A percentile compares a stretch with the other conserved stretches of the same genome.
Evolutionary conservation across 2,797 vertebrate genomes (phyloP).

Genomic region (Trachops cirrhosus): DNA sequence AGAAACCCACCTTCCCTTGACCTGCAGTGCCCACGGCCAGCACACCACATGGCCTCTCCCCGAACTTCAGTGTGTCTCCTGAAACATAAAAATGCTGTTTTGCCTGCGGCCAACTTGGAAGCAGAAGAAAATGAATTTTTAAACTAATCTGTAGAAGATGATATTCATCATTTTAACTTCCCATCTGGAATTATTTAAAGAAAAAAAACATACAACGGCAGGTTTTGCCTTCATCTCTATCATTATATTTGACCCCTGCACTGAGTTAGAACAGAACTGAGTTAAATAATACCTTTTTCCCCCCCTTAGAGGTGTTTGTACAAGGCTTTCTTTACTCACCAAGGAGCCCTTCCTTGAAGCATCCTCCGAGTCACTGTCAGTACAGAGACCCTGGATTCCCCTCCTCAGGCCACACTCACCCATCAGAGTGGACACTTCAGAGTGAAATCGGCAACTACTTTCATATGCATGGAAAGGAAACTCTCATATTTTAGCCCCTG

Average conservation of each 20-base stretch:
- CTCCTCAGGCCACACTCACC: neutral
- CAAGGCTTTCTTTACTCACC: neutral
- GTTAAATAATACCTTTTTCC: neutral
- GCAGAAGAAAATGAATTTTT: constrained; percentile 52
- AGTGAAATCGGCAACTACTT: neutral
- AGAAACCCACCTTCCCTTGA: neutral
- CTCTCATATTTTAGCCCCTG: neutral
- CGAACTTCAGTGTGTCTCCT: neutral
- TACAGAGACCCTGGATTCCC: neutral
- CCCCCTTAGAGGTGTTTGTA: neutral
- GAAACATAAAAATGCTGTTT: constrained; percentile 38
- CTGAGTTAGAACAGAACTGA: neutral
- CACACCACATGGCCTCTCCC: neutral
- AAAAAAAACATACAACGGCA: neutral
- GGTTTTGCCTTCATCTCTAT: neutral
- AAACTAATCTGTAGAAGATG: constrained; percentile 50
- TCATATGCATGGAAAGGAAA: neutral
- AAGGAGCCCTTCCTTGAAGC: neutral
- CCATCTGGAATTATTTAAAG: constrained; percentile 45
- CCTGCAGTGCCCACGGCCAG: rapidly evolving
- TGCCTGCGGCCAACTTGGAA: constrained; percentile 37
- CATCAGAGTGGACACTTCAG: neutral
- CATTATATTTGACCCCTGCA: neutral
- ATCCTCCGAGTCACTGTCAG: neutral
- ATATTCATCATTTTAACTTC: constrained; percentile 45